A percentile compares a stretch with the other conserved stretches of the same genome.
phyloP scores from a whole-genome alignment of 2,888 invertebrate species.

The Amblyteles armatorius region DNA sequence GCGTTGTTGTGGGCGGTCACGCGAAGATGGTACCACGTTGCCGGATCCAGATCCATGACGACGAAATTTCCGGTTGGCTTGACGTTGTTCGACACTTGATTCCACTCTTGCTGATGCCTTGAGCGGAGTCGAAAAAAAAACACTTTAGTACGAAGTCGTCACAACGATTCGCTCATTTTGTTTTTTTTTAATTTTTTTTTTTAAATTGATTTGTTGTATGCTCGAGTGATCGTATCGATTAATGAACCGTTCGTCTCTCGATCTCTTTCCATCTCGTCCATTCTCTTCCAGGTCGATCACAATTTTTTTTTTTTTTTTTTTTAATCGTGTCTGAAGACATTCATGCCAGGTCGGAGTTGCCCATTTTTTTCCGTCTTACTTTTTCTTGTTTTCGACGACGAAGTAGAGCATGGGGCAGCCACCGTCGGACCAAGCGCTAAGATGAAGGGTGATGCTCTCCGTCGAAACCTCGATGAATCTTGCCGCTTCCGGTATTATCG shows the following conservation, averaged over 20 bases:
- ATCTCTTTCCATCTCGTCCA: slow-evolving; percentile 26
- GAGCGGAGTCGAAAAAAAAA: slow-evolving; percentile 56
- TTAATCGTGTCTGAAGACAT: slow-evolving; percentile 15
- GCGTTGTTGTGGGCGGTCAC: slow-evolving; percentile 98
- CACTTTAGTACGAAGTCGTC: slow-evolving; percentile 15
- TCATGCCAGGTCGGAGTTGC: slow-evolving; percentile 10
- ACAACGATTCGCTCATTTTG: background rate
- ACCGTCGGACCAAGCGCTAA: slow-evolving; percentile 97
- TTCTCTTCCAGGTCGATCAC: background rate
- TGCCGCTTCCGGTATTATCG: slow-evolving; percentile 95
- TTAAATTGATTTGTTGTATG: background rate
- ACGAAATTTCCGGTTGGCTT: slow-evolving; percentile 96
- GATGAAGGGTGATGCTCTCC: slow-evolving; percentile 96
- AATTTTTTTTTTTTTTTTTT: background rate
- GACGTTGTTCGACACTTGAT: slow-evolving; percentile 96
- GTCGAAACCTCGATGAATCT: slow-evolving; percentile 96
- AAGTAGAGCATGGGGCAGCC: slow-evolving; percentile 98
- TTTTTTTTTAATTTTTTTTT: background rate
- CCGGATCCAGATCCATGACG: slow-evolving; percentile 95
- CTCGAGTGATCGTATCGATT: background rate
- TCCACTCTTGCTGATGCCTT: slow-evolving; percentile 95
- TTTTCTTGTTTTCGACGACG: slow-evolving; percentile 97
- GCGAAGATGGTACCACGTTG: slow-evolving; percentile 96
- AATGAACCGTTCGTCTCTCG: slow-evolving; percentile 26
- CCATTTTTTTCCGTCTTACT: slow-evolving; percentile 86